Percentiles rank a stretch among this genome's conserved stretches.
phyloP scores from a whole-genome alignment of 2,113 vertebrate genomes.

The Haemorhous mexicanus region DNA sequence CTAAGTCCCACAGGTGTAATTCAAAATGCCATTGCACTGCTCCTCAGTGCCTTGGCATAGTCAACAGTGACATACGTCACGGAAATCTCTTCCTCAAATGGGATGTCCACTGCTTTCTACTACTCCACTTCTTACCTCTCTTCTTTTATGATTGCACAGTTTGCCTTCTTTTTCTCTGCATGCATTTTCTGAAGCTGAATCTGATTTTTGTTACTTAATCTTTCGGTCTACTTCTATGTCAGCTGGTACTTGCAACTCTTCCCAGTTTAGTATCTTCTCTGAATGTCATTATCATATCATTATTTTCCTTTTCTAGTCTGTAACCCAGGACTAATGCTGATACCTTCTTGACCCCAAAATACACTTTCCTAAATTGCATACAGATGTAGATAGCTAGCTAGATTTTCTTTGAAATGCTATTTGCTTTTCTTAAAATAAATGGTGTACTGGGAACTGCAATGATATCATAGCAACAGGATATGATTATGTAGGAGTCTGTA shows the following conservation, averaged over 20 bases:
- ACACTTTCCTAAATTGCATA: background rate
- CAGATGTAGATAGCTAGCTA: background rate
- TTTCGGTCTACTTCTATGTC: constrained; percentile 5
- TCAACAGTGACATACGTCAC: background rate
- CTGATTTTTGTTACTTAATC: background rate
- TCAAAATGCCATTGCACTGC: background rate
- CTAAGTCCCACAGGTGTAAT: background rate
- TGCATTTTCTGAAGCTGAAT: constrained; percentile 4
- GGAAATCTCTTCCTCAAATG: background rate
- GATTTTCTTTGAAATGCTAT: background rate
- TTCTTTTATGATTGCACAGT: background rate
- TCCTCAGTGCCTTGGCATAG: background rate
- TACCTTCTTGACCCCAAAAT: constrained; percentile 4
- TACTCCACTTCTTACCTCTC: background rate
- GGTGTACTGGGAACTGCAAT: constrained; percentile 30
- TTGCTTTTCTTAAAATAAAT: constrained; percentile 28
- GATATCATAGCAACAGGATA: constrained; percentile 64
- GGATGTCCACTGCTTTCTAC: background rate
- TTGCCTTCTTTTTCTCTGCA: background rate
- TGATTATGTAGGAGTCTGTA: constrained; percentile 41
- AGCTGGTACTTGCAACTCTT: constrained; percentile 29
- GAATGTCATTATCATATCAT: constrained; percentile 21
- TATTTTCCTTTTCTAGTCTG: background rate
- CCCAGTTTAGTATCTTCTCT: constrained; percentile 9
- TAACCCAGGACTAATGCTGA: background rate